Conservation (phyloP, 2,797 vertebrate genomes). For the Gymnoscopelus braueri region DNA sequence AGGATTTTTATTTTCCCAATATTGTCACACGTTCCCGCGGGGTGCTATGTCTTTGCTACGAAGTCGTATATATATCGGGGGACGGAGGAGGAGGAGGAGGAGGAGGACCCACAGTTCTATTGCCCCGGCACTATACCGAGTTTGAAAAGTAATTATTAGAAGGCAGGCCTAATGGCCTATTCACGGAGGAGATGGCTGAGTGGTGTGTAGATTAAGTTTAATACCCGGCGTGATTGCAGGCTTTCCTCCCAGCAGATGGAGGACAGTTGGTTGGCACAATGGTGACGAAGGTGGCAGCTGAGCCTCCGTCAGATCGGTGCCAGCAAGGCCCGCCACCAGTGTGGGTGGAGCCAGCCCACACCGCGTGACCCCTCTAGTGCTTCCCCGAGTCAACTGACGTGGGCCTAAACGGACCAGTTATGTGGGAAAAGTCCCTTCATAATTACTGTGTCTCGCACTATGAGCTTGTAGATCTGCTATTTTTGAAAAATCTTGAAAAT, state of each 20-base stretch:
- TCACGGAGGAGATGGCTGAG: too few species aligned
- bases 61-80: too few species aligned
- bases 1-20: too few species aligned
- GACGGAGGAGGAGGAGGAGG: too few species aligned
- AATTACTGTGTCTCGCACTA: background rate
- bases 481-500: too few species aligned
- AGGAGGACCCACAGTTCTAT: too few species aligned
- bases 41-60: too few species aligned
- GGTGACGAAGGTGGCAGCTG: conserved; percentile 50
- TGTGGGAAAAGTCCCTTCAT: conserved; percentile 27
- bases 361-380: conserved; percentile 37
- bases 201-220: conserved; percentile 30
- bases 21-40: too few species aligned
- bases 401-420: conserved; percentile 29
- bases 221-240: conserved; percentile 19
- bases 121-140: too few species aligned
- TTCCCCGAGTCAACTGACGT: conserved; percentile 34
- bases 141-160: too few species aligned
- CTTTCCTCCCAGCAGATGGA: conserved; percentile 38
- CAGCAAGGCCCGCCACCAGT: conserved; percentile 36
- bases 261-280: background rate
- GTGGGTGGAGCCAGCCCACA: conserved; percentile 46
- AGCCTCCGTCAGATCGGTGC: conserved; percentile 27
- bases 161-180: too few species aligned
- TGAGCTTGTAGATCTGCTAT: too few species aligned